Evolutionary conservation across 1,140 invertebrate species (phyloP), one percentile per base, ranked within the genome.

Genomic region (Atta colombica): DNA sequence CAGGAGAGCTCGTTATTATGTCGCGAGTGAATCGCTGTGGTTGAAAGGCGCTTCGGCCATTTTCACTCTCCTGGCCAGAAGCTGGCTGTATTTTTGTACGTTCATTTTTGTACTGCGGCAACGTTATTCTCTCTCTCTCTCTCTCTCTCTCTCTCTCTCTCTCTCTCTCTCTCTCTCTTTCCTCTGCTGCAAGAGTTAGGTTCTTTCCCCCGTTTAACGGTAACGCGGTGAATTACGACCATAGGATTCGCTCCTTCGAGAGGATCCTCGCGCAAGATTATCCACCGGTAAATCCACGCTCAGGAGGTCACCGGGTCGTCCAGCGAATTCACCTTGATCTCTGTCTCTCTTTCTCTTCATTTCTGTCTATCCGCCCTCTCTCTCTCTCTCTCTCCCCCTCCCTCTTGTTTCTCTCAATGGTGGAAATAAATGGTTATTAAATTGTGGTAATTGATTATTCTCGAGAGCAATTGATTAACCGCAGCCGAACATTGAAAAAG

Each of bases 241-340:
- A 28, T 49, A 65, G 85, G 68, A 82, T 31, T 72, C 49, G 35
- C 35, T 90, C 77, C 82, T 80, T 74, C 8, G 51, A 68, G 88
- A 65, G 66, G 66, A 87, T 55, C 25, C 55, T 55, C 12, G 55
- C 12, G 58, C 77, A 55, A 85, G 86, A 72, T 55, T 60, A 65
- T 85, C 86, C 68, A 31, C 39, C 55, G 69, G 77, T 63, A 60
- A 65, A 87, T 85, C 71, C 49, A 68, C 25, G 63, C 61, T 90
- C 82, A 91, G 60, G 66, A 88, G 89, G 89, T 90, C 89, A 85
- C 39, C 80, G 45, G 69, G 69, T 84, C 71, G 89, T 84, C 61
- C 82, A 82, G 61, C 53, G 88, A 87, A 90, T 89, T 61, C 71
- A 72, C 72, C 68, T 80, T 49, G 8, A 45, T 63, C 61, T 53